Percentiles rank a stretch among this genome's conserved stretches.
Evolutionary conservation across 2,113 vertebrate species (phyloP).

Genomic region (Benitochromis conjunctus): DNA sequence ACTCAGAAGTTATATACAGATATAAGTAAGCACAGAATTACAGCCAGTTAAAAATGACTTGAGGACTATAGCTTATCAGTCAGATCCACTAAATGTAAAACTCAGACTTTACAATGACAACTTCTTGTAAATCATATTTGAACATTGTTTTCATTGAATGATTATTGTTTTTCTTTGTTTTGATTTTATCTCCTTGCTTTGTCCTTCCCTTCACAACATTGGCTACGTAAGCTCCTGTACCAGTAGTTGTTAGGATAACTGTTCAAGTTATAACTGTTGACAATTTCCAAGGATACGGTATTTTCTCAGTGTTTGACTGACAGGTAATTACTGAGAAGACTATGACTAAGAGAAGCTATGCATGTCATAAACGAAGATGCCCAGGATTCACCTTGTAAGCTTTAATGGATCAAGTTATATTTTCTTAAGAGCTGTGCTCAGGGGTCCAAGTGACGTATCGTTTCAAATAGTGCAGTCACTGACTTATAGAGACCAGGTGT

Average conservation of each 20-base stretch:
- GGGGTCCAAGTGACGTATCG: neutral
- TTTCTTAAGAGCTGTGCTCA: neutral
- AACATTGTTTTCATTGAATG: neutral
- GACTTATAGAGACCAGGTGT: constrained; percentile 43
- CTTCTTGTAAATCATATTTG: neutral
- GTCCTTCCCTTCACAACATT: neutral
- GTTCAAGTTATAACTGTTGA: neutral
- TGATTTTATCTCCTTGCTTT: neutral
- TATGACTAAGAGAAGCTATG: neutral
- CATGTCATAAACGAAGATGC: neutral
- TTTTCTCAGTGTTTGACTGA: neutral
- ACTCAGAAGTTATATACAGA: neutral
- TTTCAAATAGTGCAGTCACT: neutral
- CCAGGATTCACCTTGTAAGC: neutral
- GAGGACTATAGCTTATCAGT: neutral
- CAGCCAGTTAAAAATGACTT: neutral
- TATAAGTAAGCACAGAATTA: neutral
- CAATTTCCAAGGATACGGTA: neutral
- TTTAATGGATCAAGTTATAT: neutral
- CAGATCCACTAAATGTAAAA: neutral
- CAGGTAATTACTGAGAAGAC: neutral
- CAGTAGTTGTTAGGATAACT: neutral
- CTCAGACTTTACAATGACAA: neutral
- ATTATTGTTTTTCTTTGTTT: neutral
- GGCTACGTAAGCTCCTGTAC: neutral